Evolutionary conservation across 2,113 vertebrate species (phyloP).

Genomic region (Apteryx mantelli): DNA sequence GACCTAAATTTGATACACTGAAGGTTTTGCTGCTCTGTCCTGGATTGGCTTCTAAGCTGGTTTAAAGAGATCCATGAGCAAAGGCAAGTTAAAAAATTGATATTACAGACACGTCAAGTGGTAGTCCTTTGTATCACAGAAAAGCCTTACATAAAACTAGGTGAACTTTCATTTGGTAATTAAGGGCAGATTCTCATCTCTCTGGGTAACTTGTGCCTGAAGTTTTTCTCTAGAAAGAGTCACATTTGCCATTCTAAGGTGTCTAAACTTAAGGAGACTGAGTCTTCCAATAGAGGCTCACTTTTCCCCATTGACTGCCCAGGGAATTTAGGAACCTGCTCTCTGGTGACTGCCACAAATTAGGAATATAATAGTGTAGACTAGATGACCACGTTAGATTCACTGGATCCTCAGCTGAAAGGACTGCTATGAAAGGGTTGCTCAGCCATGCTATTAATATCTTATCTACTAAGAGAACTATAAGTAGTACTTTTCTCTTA

Average conservation of each 20-base stretch:
- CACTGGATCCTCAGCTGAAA: not conserved
- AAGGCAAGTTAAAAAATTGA: not conserved
- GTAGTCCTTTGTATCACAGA: not conserved
- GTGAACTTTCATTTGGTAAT: not conserved
- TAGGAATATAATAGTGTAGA: not conserved
- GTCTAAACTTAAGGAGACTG: not conserved
- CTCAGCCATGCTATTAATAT: not conserved
- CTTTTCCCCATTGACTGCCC: accelerated
- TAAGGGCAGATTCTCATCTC: not conserved
- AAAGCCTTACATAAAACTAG: not conserved
- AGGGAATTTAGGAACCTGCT: not conserved
- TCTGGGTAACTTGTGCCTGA: not conserved
- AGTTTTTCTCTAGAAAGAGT: not conserved
- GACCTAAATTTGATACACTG: not conserved
- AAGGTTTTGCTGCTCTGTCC: not conserved
- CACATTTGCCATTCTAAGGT: accelerated
- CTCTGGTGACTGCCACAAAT: not conserved
- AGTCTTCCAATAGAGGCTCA: not conserved
- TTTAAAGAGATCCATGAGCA: not conserved
- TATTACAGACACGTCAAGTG: not conserved
- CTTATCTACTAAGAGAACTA: not conserved
- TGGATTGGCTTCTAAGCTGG: not conserved
- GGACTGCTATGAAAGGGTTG: not conserved
- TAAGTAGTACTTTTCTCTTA: slow-evolving; percentile 20
- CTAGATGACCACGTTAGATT: not conserved